These are phyloP conservation scores for Prunella himalayana DNA, from an alignment of 2,113 vertebrate species.

Conservation along the genomic window DNA sequence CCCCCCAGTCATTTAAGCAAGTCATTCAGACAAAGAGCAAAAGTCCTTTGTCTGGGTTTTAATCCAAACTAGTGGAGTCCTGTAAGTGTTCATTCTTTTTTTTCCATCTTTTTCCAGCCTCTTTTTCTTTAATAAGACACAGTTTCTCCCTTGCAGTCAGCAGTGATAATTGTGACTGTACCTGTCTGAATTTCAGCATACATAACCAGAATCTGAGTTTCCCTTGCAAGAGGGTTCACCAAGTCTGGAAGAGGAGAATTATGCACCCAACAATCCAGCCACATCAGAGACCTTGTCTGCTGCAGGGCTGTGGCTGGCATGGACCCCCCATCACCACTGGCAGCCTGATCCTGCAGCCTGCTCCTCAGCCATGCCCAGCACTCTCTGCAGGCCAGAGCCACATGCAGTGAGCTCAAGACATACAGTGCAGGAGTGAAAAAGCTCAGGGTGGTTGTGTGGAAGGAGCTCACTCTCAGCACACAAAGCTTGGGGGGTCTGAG, in stretches of 20 bases:
- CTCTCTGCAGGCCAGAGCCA: neutral
- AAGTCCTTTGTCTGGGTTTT: slow-evolving; percentile 5
- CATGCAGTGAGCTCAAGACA: rapidly evolving
- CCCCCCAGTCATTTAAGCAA: neutral
- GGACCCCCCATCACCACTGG: neutral
- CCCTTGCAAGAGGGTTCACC: neutral
- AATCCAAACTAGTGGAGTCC: neutral
- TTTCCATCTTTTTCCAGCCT: neutral
- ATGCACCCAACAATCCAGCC: neutral
- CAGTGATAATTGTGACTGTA: neutral
- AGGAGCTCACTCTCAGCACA: neutral
- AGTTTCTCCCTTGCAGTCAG: neutral
- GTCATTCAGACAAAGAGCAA: neutral
- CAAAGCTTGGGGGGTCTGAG: neutral
- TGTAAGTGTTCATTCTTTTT: neutral
- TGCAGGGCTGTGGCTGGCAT: neutral
- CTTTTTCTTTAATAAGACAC: neutral
- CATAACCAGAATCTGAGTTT: neutral
- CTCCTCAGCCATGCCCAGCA: neutral
- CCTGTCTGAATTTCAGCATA: neutral
- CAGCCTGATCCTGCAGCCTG: neutral
- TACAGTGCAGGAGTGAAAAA: rapidly evolving
- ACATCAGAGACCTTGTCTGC: neutral
- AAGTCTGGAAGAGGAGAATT: neutral
- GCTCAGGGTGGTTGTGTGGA: neutral